Percentiles rank a stretch among this genome's conserved stretches.
These are phyloP conservation scores for Zelleria hepariella DNA, from an alignment of 2,888 invertebrate genomes.

Conservation along the genomic window DNA sequence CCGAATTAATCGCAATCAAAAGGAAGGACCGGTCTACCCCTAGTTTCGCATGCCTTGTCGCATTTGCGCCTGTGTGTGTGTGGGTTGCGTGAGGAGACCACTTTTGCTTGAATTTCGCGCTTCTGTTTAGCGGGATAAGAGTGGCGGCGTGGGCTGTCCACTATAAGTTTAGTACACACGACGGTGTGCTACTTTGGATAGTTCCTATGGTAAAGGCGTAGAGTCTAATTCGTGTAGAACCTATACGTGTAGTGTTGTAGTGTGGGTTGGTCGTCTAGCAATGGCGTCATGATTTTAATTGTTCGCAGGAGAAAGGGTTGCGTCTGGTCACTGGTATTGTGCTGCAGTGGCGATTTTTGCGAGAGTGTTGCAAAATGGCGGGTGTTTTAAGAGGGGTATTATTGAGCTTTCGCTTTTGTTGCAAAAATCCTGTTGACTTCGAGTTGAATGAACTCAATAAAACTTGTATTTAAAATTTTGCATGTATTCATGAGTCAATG, in stretches of 20 bases:
- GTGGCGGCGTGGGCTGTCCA: too few relatives aligned
- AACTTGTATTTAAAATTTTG: background rate
- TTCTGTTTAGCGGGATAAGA: too few relatives aligned
- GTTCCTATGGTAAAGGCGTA: too few relatives aligned
- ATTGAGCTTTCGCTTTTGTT: too few relatives aligned
- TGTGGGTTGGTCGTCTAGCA: conserved; percentile 21
- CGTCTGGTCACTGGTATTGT: background rate
- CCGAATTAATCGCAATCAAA: conserved; percentile 72
- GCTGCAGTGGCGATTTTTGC: background rate
- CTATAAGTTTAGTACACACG: too few relatives aligned
- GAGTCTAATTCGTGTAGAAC: too few relatives aligned
- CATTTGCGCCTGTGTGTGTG: conserved; percentile 17
- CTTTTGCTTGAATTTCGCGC: too few relatives aligned
- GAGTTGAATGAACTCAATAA: background rate
- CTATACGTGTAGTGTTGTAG: conserved; percentile 9
- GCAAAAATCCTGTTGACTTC: too few relatives aligned
- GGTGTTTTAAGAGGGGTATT: background rate
- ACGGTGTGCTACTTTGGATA: too few relatives aligned
- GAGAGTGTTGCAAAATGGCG: background rate
- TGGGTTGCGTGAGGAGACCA: conserved; percentile 17
- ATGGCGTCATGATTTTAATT: conserved; percentile 11
- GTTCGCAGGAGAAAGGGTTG: background rate
- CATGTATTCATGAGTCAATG: too few relatives aligned
- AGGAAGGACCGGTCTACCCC: conserved; percentile 72
- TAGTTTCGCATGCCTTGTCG: conserved; percentile 63